Evolutionary conservation across 2,113 vertebrate genomes (phyloP), one percentile per base, ranked within the genome.

Genomic region (Perca fluviatilis): DNA sequence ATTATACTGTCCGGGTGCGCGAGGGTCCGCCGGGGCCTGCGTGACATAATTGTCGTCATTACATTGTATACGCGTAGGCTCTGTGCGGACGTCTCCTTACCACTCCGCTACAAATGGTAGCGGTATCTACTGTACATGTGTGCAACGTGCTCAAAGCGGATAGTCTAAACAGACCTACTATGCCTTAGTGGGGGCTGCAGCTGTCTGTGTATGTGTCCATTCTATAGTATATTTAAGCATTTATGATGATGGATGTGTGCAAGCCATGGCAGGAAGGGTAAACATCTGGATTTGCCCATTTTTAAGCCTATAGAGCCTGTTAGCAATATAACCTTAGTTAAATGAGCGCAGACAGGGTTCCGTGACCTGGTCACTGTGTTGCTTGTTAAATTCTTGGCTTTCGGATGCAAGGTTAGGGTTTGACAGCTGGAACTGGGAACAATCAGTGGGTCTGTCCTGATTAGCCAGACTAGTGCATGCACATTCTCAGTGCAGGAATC

Each of bases 361-460:
- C 21, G 14, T 70, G 54, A 72, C 58, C 11, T 54, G 23, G 19
- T 70, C 43, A 19, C 49, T 4, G 6, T 67, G 67, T 23, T 80
- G 66, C 79, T 68, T 77, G n/a, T 80, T 77, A 33, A 12, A 2
- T 74, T 5, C 21, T 11, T 57, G 15, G 43, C 14, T 67, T 63
- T 57, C 5, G 46, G 19, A 43, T 63, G 9, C 40, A 73, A 36
- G 63, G 14, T 67, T 58, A 43, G 23, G 50, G 50, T 50, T 74
- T 65, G 46, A 80, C 46, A 72, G 9, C 12, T 73, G 65, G 14
- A 23, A 33, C 40, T 65, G 3, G n/a, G 6, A 83, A 12, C 58
- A 80, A 58, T 0, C 12, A 47, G 54, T 36, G 1, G n/a, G 27
- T 67, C 30, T 23, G 21, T 33, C 19, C 51, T 64, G 50, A 72